Evolutionary conservation across 2,113 vertebrate genomes (phyloP).

Genomic region (Proteles cristata): DNA sequence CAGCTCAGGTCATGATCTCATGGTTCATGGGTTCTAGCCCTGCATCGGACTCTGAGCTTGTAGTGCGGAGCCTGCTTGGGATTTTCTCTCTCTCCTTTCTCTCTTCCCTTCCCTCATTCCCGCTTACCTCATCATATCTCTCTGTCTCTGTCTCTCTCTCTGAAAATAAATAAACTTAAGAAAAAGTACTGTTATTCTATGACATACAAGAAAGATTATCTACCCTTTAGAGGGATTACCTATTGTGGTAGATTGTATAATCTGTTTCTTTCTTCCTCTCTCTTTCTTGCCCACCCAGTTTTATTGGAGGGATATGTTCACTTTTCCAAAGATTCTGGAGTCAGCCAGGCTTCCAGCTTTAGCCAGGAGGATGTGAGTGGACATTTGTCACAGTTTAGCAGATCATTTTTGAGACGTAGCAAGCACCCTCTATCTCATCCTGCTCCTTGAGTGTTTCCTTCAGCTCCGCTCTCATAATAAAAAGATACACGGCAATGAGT

Average conservation of each 20-base stretch:
- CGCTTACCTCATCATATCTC: too few species aligned
- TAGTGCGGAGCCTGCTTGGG: too few species aligned
- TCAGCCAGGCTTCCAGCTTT: not conserved
- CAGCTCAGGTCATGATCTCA: too few species aligned
- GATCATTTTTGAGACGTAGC: not conserved
- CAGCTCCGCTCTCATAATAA: too few species aligned
- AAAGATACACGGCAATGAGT: not conserved
- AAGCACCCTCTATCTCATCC: not conserved
- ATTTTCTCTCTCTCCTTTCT: too few species aligned
- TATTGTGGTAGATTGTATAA: too few species aligned
- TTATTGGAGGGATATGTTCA: not conserved
- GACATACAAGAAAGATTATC: not conserved
- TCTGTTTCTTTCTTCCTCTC: not conserved
- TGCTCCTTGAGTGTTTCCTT: not conserved
- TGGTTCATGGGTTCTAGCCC: too few species aligned
- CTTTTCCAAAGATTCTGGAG: not conserved
- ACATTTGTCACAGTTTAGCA: not conserved
- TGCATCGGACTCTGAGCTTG: too few species aligned
- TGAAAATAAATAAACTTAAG: too few species aligned
- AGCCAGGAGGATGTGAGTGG: not conserved
- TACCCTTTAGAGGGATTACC: too few species aligned
- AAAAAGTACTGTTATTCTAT: not conserved
- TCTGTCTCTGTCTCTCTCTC: too few species aligned
- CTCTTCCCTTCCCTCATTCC: too few species aligned
- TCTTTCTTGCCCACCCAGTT: not conserved